Percentiles rank a stretch among this genome's conserved stretches.
Conservation (phyloP, 2,113 vertebrate species). For the Nycticryphes semicollaris region DNA sequence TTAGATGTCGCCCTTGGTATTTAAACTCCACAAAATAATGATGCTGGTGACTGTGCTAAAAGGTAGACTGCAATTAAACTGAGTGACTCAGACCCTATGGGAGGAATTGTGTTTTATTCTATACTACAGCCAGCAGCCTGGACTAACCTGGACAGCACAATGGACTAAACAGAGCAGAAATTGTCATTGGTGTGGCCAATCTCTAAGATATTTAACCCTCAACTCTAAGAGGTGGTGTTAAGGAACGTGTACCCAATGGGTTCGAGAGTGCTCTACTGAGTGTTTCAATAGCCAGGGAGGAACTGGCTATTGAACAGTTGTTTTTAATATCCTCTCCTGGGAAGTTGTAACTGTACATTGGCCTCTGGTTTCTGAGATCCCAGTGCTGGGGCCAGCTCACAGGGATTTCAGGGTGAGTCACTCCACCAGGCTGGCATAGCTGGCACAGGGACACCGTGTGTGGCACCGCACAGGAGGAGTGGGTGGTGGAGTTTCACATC, state of each 20-base stretch:
- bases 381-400: neutral
- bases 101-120: neutral
- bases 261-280: neutral
- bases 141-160: too few relatives aligned
- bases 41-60: neutral
- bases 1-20: neutral
- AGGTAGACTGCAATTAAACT: neutral
- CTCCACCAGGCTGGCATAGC: neutral
- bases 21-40: neutral
- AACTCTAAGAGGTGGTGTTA: neutral
- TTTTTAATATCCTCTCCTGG: neutral
- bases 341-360: neutral
- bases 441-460: neutral
- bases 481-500: neutral
- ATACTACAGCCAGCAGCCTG: neutral
- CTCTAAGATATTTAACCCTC: neutral
- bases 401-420: neutral
- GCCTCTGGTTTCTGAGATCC: neutral
- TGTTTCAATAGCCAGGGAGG: too few relatives aligned
- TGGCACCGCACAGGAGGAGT: neutral
- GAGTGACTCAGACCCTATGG: neutral
- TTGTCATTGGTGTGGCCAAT: neutral
- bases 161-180: neutral
- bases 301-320: accelerated
- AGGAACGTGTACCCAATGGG: neutral